Conservation (phyloP, 2,113 vertebrate genomes). For the Chelonoidis abingdonii region DNA sequence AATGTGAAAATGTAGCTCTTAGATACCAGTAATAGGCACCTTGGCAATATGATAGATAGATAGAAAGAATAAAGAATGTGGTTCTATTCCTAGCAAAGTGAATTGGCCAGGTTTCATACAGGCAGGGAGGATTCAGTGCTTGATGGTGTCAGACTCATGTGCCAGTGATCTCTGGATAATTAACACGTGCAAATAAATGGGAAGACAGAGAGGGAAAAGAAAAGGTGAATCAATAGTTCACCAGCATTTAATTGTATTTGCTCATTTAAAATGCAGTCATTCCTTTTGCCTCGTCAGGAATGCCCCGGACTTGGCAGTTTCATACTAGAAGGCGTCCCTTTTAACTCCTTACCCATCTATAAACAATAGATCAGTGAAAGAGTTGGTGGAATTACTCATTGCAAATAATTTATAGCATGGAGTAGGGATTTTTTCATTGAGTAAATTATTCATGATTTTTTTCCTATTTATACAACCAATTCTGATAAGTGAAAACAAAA, state of each 20-base stretch:
- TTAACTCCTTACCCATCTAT: not conserved
- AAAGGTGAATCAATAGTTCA: not conserved
- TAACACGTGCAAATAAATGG: not conserved
- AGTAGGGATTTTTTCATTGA: not conserved
- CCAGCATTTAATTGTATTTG: not conserved
- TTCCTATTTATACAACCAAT: not conserved
- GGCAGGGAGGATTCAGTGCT: rapidly evolving
- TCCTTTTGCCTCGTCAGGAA: not conserved
- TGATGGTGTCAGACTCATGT: not conserved
- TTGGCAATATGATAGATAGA: not conserved
- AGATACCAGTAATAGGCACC: not conserved
- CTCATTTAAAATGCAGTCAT: not conserved
- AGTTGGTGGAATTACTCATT: not conserved
- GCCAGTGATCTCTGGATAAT: rapidly evolving
- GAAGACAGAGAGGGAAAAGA: not conserved
- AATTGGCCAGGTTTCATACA: not conserved
- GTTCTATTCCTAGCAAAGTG: not conserved
- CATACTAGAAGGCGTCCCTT: not conserved
- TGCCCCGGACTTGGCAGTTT: not conserved
- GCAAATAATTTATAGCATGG: not conserved
- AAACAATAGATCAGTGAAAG: not conserved
- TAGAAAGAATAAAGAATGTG: not conserved
- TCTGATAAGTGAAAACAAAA: constrained; percentile 4
- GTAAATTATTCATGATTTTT: constrained; percentile 17
- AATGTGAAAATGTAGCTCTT: constrained; percentile 12